Base-by-base conservation (phyloP, 2,797 vertebrate species). In the Labroides dimidiatus region DNA sequence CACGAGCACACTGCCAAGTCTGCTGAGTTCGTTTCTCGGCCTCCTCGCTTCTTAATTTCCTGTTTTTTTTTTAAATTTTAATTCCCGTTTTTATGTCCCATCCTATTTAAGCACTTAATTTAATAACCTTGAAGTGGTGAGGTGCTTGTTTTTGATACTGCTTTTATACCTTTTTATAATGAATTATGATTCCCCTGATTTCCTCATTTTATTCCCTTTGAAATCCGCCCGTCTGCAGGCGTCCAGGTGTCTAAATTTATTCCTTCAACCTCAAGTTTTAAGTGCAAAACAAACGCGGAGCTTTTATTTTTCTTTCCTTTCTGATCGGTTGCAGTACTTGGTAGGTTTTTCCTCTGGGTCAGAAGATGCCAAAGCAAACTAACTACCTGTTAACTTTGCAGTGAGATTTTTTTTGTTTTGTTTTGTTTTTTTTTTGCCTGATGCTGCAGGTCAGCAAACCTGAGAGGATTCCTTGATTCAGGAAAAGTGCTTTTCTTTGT, bases 401-500 rank as follows among this genome's bases (percentile, higher is more conserved):
- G 82, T 82, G 73, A 77, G 53, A 75, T 71, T 53, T 66, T 52
- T 52, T 51, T 64, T 48, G 53, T 75, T 71, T 53, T 66, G 33
- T 52, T 51, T 64, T 48, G 53, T 75, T 71, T 53, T 66, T 52
- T 52, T 51, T 64, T 48, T 33, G 3, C 57, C 39, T 24, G 36
- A 72, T 84, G 88, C 89, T 90, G 89, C 89, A 89, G 91, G 86
- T 85, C 87, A 50, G 87, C 83, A 19, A 74, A 69, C 66, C 53
- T 64, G 64, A 74, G 36, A 48, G 37, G 54, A 37, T 51, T 75
- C 76, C 76, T 55, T 23, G 14, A 41, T 68, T 27, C 6, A 17
- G 63, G 36, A 45, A 42, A 51, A 63, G 20, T 2, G 4, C 37
- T 43, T 17, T 62, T 17, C 19, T 65, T 51, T 72, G 52, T 79